A percentile compares a stretch with the other conserved stretches of the same genome.
These are phyloP conservation scores for Nymphalis urticae DNA, from an alignment of 2,888 invertebrate species.

Conservation along the genomic window DNA sequence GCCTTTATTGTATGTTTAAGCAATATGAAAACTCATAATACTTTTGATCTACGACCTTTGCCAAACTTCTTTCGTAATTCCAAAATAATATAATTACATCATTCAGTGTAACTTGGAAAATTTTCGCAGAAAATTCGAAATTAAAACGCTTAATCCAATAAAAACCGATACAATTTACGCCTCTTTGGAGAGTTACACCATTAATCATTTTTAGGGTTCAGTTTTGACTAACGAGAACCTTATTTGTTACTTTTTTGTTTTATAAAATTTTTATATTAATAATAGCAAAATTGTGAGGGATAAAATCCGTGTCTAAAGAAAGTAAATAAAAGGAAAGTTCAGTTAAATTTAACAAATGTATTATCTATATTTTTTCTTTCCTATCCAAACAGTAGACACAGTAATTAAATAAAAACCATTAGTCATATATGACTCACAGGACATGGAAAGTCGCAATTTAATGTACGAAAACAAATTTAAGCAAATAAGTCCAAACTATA, in stretches of 20 bases:
- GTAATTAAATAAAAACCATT: too few species aligned
- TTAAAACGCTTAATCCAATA: conserved; percentile 64
- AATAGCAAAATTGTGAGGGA: not conserved
- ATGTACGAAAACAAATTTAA: too few species aligned
- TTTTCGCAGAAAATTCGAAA: conserved; percentile 48
- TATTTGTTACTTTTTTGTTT: too few species aligned
- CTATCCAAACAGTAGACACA: too few species aligned
- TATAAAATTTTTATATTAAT: not conserved
- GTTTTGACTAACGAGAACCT: not conserved
- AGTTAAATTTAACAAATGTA: too few species aligned
- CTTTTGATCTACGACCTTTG: not conserved
- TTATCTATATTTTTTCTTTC: too few species aligned
- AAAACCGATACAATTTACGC: conserved; percentile 55
- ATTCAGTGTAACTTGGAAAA: conserved; percentile 36
- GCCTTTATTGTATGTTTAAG: not conserved
- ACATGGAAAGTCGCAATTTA: too few species aligned
- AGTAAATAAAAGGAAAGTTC: too few species aligned
- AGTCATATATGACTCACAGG: too few species aligned
- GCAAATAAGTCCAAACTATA: too few species aligned
- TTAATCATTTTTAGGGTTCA: conserved; percentile 54
- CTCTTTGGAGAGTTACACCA: conserved; percentile 54
- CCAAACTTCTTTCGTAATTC: conserved; percentile 31
- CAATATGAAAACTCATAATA: not conserved
- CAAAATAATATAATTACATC: conserved; percentile 59
- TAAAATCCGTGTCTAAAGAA: too few species aligned